phyloP scores from a whole-genome alignment of 2,113 vertebrate species.

The Asarcornis scutulata region DNA sequence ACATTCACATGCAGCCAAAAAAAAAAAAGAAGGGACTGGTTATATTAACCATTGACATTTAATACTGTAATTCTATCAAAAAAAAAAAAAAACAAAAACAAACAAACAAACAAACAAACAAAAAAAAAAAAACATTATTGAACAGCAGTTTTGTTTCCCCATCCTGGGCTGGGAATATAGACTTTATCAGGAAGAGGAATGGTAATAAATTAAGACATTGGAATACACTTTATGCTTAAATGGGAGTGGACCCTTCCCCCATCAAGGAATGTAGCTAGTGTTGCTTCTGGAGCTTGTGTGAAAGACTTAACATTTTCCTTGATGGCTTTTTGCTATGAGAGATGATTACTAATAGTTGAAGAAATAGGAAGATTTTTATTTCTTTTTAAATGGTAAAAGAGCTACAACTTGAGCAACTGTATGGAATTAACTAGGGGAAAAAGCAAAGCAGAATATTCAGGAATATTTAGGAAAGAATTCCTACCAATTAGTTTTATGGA shows the following conservation, averaged over 20 bases:
- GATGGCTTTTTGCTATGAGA: background rate
- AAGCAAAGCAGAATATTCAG: background rate
- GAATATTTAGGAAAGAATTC: background rate
- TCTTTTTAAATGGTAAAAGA: background rate
- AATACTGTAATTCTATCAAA: background rate
- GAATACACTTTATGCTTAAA: background rate
- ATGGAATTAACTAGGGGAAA: background rate
- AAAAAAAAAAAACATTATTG: background rate
- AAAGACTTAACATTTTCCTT: background rate
- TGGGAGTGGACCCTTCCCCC: background rate
- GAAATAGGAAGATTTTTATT: background rate
- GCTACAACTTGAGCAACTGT: background rate
- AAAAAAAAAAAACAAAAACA: too few relatives aligned
- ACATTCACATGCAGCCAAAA: background rate
- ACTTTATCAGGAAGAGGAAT: background rate
- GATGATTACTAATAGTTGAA: background rate
- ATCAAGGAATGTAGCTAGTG: background rate
- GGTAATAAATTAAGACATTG: background rate
- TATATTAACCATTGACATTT: background rate
- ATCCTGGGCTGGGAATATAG: background rate
- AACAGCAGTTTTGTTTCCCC: background rate
- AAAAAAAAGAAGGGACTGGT: background rate
- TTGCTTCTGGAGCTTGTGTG: background rate
- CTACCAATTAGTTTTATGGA: background rate
- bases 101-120: too few relatives aligned